Conservation (phyloP, 2,888 invertebrate species). For the Brachyopa scutellaris region DNA sequence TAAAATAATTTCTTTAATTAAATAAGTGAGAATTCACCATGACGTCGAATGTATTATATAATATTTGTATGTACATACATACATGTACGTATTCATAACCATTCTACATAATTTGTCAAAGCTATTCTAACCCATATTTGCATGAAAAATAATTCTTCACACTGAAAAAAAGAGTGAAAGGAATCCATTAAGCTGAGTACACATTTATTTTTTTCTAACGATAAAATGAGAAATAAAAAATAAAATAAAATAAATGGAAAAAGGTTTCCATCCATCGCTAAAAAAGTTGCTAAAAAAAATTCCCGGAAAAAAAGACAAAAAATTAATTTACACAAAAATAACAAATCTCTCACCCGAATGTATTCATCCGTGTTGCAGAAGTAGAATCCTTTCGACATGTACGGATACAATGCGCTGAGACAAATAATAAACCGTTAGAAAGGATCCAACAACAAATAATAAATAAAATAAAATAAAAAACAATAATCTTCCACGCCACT, state of each 20-base stretch:
- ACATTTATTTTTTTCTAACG: conserved; percentile 19
- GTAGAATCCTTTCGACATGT: conserved; percentile 18
- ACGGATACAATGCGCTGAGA: conserved; percentile 10
- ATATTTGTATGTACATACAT: no score
- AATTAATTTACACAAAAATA: no score
- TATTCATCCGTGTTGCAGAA: conserved; percentile 26
- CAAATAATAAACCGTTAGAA: conserved; percentile 13
- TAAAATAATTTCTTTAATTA: no score
- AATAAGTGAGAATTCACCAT: no score
- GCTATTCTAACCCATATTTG: no score
- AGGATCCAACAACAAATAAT: not conserved
- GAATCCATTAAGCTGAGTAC: conserved; percentile 29
- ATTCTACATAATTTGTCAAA: no score
- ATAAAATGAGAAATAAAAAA: not conserved
- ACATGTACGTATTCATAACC: no score
- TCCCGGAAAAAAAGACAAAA: conserved; percentile 1
- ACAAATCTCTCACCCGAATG: conserved; percentile 44
- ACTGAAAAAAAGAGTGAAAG: not conserved
- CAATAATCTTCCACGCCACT: no score
- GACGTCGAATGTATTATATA: no score
- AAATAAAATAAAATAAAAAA: not conserved
- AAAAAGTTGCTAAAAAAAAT: no score
- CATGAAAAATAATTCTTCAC: conserved; percentile 3
- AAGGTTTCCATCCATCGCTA: not conserved
- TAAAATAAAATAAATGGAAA: no score